phyloP scores from a whole-genome alignment of 2,113 vertebrate species.

The Paradoxurus hermaphroditus region DNA sequence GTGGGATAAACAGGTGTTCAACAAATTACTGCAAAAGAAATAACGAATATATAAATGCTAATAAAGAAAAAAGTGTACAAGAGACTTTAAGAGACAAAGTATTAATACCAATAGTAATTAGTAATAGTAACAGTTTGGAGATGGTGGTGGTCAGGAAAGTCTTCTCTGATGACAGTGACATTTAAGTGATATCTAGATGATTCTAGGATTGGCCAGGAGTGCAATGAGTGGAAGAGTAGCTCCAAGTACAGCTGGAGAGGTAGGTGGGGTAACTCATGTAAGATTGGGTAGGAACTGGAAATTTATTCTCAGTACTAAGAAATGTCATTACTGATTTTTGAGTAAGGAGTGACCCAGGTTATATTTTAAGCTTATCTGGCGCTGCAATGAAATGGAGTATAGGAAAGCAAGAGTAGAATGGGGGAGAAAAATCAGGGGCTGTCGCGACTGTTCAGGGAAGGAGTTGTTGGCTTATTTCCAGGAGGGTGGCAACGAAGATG shows the following conservation, averaged over 20 bases:
- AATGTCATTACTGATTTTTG: not conserved
- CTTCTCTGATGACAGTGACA: not conserved
- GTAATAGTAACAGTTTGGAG: not conserved
- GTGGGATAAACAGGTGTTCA: not conserved
- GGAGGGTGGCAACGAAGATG: not conserved
- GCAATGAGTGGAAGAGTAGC: fast-evolving
- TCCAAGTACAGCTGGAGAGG: not conserved
- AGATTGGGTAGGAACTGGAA: not conserved
- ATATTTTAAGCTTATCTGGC: not conserved
- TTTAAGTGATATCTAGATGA: not conserved
- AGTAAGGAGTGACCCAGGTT: not conserved
- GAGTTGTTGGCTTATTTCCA: not conserved
- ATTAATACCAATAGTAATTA: not conserved
- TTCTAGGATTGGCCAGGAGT: not conserved
- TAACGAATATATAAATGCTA: not conserved
- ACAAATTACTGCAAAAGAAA: not conserved
- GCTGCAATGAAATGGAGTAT: not conserved
- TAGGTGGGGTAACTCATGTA: not conserved
- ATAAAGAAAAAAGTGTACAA: not conserved
- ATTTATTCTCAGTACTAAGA: not conserved
- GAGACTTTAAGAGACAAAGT: not conserved
- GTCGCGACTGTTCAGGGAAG: not conserved
- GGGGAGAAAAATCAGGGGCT: not conserved
- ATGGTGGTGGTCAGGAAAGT: not conserved
- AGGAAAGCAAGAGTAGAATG: not conserved